phyloP scores from a whole-genome alignment of 2,888 invertebrate species.

The Macrophya annulata region DNA sequence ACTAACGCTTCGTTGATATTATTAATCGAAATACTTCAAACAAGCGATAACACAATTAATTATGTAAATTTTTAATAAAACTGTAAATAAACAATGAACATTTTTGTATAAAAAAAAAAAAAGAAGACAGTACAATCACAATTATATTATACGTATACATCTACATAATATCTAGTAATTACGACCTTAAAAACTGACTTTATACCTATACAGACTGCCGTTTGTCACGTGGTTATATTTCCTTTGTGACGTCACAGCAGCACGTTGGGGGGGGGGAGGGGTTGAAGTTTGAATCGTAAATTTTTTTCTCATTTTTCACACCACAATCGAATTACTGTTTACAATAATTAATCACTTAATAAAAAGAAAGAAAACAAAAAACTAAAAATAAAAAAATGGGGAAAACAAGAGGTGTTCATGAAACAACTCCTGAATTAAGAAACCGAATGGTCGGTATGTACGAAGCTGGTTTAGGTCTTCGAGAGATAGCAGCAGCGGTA shows the following conservation, averaged over 20 bases:
- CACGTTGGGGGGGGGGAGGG: neutral
- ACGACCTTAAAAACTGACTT: neutral
- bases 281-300: slow-evolving; percentile 66
- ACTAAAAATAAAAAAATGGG: slow-evolving; percentile 71
- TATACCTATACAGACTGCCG: slow-evolving; percentile 61
- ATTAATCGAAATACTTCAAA: neutral
- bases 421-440: slow-evolving; percentile 77
- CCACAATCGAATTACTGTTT: neutral
- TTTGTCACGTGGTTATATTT: slow-evolving; percentile 70
- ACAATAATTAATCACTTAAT: neutral
- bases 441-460: slow-evolving; percentile 79
- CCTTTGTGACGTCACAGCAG: slow-evolving; percentile 66
- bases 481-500: slow-evolving; percentile 76
- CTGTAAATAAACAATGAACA: neutral
- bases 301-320: neutral
- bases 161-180: neutral
- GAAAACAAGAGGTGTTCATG: slow-evolving; percentile 77
- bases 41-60: neutral
- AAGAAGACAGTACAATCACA: neutral
- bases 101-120: neutral
- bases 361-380: neutral
- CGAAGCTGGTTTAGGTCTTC: slow-evolving; percentile 76
- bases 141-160: neutral
- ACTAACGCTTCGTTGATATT: neutral
- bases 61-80: slow-evolving; percentile 1